Evolutionary conservation across 2,888 invertebrate species (phyloP).

Genomic region (Monopis laevigella): DNA sequence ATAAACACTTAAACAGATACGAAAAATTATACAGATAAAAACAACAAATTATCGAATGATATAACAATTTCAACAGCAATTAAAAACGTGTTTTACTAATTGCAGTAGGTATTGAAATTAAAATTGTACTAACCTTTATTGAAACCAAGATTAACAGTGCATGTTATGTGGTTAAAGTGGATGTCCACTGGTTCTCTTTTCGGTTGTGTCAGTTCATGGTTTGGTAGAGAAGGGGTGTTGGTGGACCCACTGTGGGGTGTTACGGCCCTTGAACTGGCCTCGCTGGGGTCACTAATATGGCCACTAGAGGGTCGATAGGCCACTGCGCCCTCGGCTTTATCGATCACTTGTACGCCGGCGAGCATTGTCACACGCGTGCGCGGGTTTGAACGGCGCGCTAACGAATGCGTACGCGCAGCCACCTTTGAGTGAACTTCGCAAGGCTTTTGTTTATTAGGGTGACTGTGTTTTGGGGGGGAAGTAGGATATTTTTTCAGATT

Average conservation of each 20-base stretch:
- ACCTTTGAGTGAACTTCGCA: constrained; percentile 1
- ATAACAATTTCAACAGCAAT: too few species aligned
- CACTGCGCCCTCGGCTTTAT: constrained; percentile 26
- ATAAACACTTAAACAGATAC: too few species aligned
- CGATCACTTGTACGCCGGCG: constrained; percentile 54
- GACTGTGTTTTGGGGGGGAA: neutral
- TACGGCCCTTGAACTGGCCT: constrained; percentile 12
- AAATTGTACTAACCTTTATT: constrained; percentile 70
- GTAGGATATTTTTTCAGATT: neutral
- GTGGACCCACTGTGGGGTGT: constrained; percentile 16
- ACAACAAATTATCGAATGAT: too few species aligned
- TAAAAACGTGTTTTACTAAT: too few species aligned
- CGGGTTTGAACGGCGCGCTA: constrained; percentile 29
- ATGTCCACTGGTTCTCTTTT: constrained; percentile 71
- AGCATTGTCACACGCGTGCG: constrained; percentile 55
- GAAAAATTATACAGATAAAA: too few species aligned
- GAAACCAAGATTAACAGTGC: constrained; percentile 76
- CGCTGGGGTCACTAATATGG: constrained; percentile 13
- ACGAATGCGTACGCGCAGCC: constrained; percentile 39
- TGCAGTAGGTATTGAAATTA: too few species aligned
- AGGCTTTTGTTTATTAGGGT: neutral
- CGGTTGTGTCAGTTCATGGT: constrained; percentile 32
- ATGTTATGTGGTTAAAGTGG: constrained; percentile 77
- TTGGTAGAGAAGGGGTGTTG: constrained; percentile 7
- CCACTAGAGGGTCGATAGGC: constrained; percentile 11